Evolutionary conservation across 2,888 invertebrate species (phyloP), one percentile per base, ranked within the genome.

Genomic region (Ennomos fuscantarius): DNA sequence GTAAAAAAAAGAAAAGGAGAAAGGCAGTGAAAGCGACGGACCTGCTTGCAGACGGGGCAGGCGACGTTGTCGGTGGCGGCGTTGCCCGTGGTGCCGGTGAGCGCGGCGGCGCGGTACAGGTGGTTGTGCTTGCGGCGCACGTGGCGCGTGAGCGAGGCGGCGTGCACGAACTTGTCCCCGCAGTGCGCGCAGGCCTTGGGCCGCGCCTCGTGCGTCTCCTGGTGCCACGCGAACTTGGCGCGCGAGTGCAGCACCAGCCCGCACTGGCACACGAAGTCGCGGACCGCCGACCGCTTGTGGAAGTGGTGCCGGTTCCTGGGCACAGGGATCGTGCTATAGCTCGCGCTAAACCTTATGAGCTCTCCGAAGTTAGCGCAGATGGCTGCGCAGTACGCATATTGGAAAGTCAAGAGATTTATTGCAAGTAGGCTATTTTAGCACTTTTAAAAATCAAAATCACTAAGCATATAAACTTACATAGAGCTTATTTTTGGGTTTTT

Each of bases 181-280:
- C 98, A 98, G 79, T 96, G 95, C 3, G 94, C 94, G 85, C 98
- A 98, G 43, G 96, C 95, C 83, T 97, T 96, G 34, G 97, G 97
- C 78, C 95, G 95, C 32, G 94, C 92, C 60, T 96, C 96, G 87
- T 97, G 97, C 5, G 95, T 96, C 86, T 97, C 97, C 75, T 95
- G 94, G 88, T 98, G 97, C 96, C 97, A 97, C 3, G 94, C 94
- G 67, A 97, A 93, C 84, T 97, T 97, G 69, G 96, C 96, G 78
- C 95, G 95, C 49, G 97, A 96, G 75, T 96, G 96, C 84, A 96
- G 94, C 56, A 97, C 94, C 68, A 95, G 95, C 39, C 97, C 97
- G 84, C 97, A 97, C 61, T 94, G 93, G 78, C 96, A 96, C 65
- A 96, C 95, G 79, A 93, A 96, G 81, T 96, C 96, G 79, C 91